A percentile compares a stretch with the other conserved stretches of the same genome.
Evolutionary conservation across 2,113 vertebrate species (phyloP).

Genomic region (Mohoua ochrocephala): DNA sequence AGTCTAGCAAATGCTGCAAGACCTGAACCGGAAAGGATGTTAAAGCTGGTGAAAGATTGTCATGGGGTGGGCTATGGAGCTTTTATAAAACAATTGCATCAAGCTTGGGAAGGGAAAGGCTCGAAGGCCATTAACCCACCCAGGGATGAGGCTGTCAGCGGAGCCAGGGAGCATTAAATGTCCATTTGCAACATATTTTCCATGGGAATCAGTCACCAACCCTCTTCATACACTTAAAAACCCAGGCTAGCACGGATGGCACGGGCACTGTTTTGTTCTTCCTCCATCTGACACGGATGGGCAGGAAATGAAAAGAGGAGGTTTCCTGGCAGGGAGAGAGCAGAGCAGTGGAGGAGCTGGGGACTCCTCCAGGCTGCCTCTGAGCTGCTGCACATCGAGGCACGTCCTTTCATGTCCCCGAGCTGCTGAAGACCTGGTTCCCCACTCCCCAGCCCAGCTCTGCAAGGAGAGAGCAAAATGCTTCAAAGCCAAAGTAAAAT

Average conservation of each 20-base stretch:
- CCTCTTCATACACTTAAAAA: not conserved
- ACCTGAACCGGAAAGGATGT: slow-evolving; percentile 17
- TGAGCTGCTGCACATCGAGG: not conserved
- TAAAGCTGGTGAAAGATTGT: slow-evolving; percentile 27
- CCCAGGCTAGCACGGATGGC: not conserved
- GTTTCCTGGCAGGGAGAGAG: not conserved
- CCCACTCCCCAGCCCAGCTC: not conserved
- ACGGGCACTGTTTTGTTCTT: not conserved
- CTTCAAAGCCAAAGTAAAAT: not conserved
- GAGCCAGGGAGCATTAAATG: not conserved
- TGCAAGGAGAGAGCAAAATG: not conserved
- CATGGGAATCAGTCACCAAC: not conserved
- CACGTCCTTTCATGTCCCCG: not conserved
- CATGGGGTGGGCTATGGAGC: not conserved
- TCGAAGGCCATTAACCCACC: not conserved
- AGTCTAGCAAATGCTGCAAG: not conserved
- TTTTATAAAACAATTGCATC: slow-evolving; percentile 1
- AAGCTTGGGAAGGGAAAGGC: not conserved
- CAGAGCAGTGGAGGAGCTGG: not conserved
- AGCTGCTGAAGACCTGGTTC: not conserved
- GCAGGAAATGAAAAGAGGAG: not conserved
- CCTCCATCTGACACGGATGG: accelerated
- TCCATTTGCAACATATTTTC: not conserved
- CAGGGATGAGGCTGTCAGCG: not conserved
- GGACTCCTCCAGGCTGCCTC: not conserved